Conservation (phyloP, 2,797 vertebrate species). For the Brachyalestes nurse region DNA sequence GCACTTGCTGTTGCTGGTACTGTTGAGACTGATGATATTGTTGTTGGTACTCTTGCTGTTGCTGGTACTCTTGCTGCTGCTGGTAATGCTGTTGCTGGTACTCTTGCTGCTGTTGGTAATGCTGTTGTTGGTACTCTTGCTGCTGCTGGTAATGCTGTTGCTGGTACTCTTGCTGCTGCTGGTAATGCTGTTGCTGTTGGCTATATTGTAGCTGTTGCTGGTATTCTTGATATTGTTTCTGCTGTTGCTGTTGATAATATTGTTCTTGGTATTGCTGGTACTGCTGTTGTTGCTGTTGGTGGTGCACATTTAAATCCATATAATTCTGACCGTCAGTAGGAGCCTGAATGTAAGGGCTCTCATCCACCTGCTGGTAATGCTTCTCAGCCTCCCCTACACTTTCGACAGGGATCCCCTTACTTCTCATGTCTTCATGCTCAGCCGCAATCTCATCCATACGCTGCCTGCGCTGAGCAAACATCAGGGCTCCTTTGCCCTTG, state of each 20-base stretch:
- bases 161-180: constrained; percentile 66
- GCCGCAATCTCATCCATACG: constrained; percentile 95
- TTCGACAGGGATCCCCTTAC: constrained; percentile 78
- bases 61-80: constrained; percentile 64
- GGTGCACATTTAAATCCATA: constrained; percentile 80
- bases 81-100: constrained; percentile 65
- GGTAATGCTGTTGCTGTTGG: constrained; percentile 64
- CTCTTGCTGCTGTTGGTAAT: constrained; percentile 70
- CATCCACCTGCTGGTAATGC: constrained; percentile 64
- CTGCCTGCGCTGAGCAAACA: constrained; percentile 93
- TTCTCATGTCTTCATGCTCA: constrained; percentile 88
- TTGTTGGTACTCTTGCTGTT: constrained; percentile 64
- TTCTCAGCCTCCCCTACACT: constrained; percentile 67
- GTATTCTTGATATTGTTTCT: constrained; percentile 63
- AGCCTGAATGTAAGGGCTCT: constrained; percentile 72
- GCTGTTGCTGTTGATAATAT: constrained; percentile 69
- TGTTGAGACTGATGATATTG: constrained; percentile 62
- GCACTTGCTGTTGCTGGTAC: constrained; percentile 70
- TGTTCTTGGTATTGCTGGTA: constrained; percentile 74
- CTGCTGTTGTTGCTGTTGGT: constrained; percentile 68
- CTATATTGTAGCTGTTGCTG: constrained; percentile 66
- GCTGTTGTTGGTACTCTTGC: constrained; percentile 63
- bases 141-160: constrained; percentile 71
- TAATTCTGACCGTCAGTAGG: constrained; percentile 80
- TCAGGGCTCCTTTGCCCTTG: constrained; percentile 92